phyloP scores from a whole-genome alignment of 2,888 invertebrate species.

The Cryptus armator region DNA sequence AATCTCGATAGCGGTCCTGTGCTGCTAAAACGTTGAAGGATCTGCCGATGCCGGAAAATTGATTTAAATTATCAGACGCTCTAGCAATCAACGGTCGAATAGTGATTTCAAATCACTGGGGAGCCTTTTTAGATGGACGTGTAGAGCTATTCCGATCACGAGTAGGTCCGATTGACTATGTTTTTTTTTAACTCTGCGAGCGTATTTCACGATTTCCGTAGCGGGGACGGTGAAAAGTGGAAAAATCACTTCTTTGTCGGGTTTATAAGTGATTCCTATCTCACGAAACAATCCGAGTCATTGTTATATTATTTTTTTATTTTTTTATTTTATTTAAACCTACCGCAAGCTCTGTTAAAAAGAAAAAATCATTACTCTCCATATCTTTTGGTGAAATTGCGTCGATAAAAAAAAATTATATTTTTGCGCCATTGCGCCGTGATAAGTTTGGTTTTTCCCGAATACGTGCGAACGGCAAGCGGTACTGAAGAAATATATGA shows the following conservation, averaged over 20 bases:
- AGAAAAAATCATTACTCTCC: background rate
- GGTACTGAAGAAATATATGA: conserved; percentile 50
- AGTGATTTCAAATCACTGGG: conserved; percentile 55
- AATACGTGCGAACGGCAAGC: conserved; percentile 7
- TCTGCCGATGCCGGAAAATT: conserved; percentile 42
- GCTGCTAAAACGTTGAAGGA: conserved; percentile 9
- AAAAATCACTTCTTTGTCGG: background rate
- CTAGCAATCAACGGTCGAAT: conserved; percentile 54
- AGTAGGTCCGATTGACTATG: background rate
- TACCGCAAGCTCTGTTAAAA: background rate
- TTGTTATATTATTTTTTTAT: background rate
- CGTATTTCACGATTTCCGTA: background rate
- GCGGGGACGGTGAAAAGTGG: background rate
- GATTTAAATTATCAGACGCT: conserved; percentile 55
- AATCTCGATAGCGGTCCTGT: conserved; percentile 22
- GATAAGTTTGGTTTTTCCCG: conserved; percentile 21
- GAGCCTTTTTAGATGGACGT: conserved; percentile 46
- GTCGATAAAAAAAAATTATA: background rate
- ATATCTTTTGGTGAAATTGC: background rate
- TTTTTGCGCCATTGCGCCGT: background rate
- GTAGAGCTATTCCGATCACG: conserved; percentile 58
- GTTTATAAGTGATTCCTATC: background rate
- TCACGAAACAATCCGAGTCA: background rate
- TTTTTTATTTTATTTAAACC: background rate
- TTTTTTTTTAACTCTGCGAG: conserved; percentile 12